Conservation (phyloP, 2,888 invertebrate species). For the Philereme transversata region DNA sequence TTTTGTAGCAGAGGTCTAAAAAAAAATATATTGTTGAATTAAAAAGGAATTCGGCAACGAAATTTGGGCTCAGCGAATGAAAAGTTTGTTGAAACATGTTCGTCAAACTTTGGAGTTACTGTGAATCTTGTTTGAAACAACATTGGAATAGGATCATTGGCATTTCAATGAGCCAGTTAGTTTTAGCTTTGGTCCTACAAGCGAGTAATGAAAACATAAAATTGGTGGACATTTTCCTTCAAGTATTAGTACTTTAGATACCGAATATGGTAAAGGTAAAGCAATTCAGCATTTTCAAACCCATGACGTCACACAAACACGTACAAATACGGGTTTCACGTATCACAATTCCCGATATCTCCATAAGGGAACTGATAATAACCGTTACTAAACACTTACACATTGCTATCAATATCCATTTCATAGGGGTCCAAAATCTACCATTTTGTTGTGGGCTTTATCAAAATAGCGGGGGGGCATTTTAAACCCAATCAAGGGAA, state of each 20-base stretch:
- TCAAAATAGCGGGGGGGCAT: constrained; percentile 72
- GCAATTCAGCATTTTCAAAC: constrained; percentile 9
- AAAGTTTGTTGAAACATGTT: constrained; percentile 42
- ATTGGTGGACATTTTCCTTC: not conserved
- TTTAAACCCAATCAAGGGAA: constrained; percentile 82
- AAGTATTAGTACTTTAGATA: not conserved
- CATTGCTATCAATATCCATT: constrained; percentile 44
- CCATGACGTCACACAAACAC: constrained; percentile 12
- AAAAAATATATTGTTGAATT: constrained; percentile 21
- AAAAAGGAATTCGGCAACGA: constrained; percentile 53
- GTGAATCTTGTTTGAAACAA: constrained; percentile 15
- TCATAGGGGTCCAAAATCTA: constrained; percentile 59
- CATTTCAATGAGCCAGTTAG: constrained; percentile 12
- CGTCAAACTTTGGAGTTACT: constrained; percentile 26
- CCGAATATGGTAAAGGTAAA: not conserved
- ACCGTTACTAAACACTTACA: constrained; percentile 36
- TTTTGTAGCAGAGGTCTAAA: constrained; percentile 3
- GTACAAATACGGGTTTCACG: constrained; percentile 9
- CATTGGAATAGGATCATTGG: constrained; percentile 16
- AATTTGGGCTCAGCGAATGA: constrained; percentile 53
- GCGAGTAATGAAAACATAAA: not conserved
- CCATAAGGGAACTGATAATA: constrained; percentile 27
- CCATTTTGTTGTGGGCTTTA: constrained; percentile 69
- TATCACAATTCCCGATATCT: constrained; percentile 21
- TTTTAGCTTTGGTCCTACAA: not conserved